Conservation (phyloP, 2,113 vertebrate genomes). For the Tragelaphus imberbis region DNA sequence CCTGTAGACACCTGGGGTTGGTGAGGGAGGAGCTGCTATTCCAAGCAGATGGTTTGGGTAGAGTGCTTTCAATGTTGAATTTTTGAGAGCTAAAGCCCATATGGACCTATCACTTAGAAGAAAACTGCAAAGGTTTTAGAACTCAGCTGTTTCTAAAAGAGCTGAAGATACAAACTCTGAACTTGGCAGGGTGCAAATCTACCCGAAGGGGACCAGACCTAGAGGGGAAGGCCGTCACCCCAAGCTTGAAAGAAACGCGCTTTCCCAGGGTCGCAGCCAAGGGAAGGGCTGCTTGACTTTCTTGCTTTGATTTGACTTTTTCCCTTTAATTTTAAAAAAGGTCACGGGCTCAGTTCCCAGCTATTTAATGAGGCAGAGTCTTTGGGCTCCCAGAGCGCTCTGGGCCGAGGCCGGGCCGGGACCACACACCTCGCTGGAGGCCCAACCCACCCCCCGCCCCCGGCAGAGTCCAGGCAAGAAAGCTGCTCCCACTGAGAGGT, state of each 20-base stretch:
- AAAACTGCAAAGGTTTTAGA: rapidly evolving
- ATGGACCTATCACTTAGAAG: rapidly evolving
- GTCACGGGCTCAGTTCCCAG: not conserved
- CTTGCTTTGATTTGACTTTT: not conserved
- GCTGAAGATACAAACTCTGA: not conserved
- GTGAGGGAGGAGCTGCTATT: not conserved
- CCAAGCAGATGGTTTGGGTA: rapidly evolving
- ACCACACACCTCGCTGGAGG: not conserved
- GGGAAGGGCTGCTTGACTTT: not conserved
- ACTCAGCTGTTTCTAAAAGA: rapidly evolving
- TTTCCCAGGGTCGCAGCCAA: not conserved
- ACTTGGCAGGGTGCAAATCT: not conserved
- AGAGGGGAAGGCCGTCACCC: not conserved
- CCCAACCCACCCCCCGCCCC: not conserved
- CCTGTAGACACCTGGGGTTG: rapidly evolving
- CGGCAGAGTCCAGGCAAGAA: not conserved
- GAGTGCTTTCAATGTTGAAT: not conserved
- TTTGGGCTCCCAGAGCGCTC: not conserved
- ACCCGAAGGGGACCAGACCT: rapidly evolving
- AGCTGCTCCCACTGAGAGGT: not conserved
- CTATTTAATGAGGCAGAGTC: not conserved
- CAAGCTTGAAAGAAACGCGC: not conserved
- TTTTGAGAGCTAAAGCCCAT: not conserved
- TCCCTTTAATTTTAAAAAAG: not conserved
- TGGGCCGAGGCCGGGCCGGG: not conserved